Evolutionary conservation across 2,888 invertebrate genomes (phyloP).

Genomic region (Hydraecia micacea): DNA sequence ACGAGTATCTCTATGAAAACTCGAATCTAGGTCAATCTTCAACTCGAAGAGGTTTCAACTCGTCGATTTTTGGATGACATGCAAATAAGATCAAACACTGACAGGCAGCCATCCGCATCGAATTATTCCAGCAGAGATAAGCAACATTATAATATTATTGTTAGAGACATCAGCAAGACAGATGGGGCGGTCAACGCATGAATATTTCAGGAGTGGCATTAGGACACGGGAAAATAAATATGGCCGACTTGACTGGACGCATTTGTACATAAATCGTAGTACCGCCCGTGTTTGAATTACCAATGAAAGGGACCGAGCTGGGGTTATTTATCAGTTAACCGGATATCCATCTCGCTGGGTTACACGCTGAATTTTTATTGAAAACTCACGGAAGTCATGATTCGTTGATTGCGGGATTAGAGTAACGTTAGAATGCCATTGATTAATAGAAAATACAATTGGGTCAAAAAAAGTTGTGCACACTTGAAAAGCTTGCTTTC

Average conservation of each 20-base stretch:
- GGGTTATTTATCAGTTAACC: conserved; percentile 84
- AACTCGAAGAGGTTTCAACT: conserved; percentile 12
- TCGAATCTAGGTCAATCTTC: conserved; percentile 28
- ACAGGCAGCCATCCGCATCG: conserved; percentile 28
- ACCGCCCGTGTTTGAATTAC: conserved; percentile 83
- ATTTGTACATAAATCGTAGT: conserved; percentile 88
- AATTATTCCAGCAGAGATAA: conserved; percentile 64
- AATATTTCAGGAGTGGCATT: conserved; percentile 89
- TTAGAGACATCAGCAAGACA: conserved; percentile 84
- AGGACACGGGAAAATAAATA: conserved; percentile 89
- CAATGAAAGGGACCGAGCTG: conserved; percentile 74
- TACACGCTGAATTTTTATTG: conserved; percentile 80
- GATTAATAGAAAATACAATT: neutral
- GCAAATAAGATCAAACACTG: conserved; percentile 39
- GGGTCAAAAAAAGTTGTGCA: neutral
- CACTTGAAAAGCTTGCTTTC: neutral
- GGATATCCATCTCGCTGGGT: conserved; percentile 77
- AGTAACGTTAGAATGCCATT: neutral
- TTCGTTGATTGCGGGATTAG: conserved; percentile 35
- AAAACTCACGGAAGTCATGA: conserved; percentile 68
- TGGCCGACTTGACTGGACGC: conserved; percentile 85
- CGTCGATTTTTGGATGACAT: conserved; percentile 31
- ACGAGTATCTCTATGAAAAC: conserved; percentile 2
- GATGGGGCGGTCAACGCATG: conserved; percentile 86
- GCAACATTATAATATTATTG: conserved; percentile 80